Evolutionary conservation across 2,113 vertebrate genomes (phyloP), one percentile per base, ranked within the genome.

Genomic region (Lathamus discolor): DNA sequence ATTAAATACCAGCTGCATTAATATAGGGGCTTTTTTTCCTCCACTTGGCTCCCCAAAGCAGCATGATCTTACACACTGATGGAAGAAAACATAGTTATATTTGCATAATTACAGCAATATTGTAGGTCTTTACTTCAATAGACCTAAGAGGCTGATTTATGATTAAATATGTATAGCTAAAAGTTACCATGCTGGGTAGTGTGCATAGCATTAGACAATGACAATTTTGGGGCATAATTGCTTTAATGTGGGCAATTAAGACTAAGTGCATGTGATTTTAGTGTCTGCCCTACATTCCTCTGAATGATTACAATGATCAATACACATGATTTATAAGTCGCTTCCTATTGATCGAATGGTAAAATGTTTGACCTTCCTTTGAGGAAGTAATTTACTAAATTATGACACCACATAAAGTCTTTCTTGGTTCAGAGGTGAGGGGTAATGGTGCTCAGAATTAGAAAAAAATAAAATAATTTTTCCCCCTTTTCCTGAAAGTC

Each of bases 221-320:
- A 96, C 97, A 98, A 97, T 98, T 98, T 98, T 97, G 98, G 98
- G 98, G 98, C 98, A 98, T 99, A 99, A 99, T 98, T 98, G 98
- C 98, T 98, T 98, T 99, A 98, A 98, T 99, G 98, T 98, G 98
- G 97, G 98, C 98, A 98, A 99, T 99, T 99, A 99, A 98, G 98
- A 97, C 98, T 99, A 99, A 99, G 98, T 99, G 98, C 98, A 98
- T 98, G 97, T 97, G 98, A 98, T 99, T 99, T 99, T 98, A 99
- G 98, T 97, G 98, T 98, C 98, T 98, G 98, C 97, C 98, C 98
- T 98, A 98, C 98, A 98, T 98, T 98, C 98, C 92, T 97, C 95
- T 97, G 95, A 98, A 98, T 98, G 98, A 97, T 98, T 98, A 97
- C 97, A 90, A 93, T 98, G 98, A 99, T 99, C 98, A 98, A 99